Evolutionary conservation across 1,140 invertebrate genomes (phyloP), one percentile per base, ranked within the genome.

Genomic region (Dinothrombium tinctorium): DNA sequence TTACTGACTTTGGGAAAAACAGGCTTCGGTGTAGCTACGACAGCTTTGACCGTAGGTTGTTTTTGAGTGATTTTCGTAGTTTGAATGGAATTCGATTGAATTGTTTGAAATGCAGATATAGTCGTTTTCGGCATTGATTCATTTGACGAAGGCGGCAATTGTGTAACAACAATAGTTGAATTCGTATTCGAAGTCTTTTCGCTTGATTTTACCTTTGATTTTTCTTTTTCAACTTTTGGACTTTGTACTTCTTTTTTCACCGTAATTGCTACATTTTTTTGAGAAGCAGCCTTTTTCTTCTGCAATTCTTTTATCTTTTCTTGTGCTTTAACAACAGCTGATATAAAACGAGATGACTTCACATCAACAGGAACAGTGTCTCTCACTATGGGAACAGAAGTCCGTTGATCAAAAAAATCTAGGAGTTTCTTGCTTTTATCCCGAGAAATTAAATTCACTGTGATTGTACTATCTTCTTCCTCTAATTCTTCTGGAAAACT

Each of bases 301-400:
- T n/a, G n/a, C 8, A 36, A 22, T 8, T 36, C 15, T 36, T 36
- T 26, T n/a, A 40, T 3, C 22, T 28, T 33, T 17, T 40, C 35
- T 33, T 43, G 38, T 8, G 44, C 44, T 33, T 43, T 43, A 12
- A 33, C 29, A 9, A 46, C 17, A 1, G 35, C 45, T 8, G 45
- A 46, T 3, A 39, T 23, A 36, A 46, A 37, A 22, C 25, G 23
- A 12, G 45, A 42, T 20, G 31, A 33, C n/a, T 39, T 46, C 8
- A 21, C n/a, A 24, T 32, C 24, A 21, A 20, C 12, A 15, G 22
- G 22, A 11, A 39, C 19, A 37, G 23, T 26, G 4, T 28, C 33
- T 24, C 23, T 20, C 12, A 36, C 19, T 22, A 43, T 31, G 4
- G 45, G 45, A 23, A 46, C 37, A 12, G 25, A 15, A 12, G 15